Base-by-base conservation (phyloP, 2,888 invertebrate genomes). In the Ennomos fuscantarius region DNA sequence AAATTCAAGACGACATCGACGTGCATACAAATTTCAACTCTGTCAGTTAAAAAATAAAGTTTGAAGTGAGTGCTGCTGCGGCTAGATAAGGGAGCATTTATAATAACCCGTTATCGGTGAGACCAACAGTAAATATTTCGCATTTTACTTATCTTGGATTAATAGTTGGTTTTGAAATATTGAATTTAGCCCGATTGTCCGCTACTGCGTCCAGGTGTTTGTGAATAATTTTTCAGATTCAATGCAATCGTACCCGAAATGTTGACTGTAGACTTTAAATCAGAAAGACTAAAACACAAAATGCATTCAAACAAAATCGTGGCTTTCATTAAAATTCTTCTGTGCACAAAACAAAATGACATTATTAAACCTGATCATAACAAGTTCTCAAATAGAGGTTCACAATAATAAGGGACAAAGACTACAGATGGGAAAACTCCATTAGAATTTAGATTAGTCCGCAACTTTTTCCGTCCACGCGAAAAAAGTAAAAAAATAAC, bases 71-170 rank as follows among this genome's bases (percentile, higher is more conserved):
- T 31, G 11, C 48, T 11, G 9, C 39, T 36, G 40, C 34, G 34
- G 32, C 43, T 31, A 82, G 81, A 88, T 89, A 91, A 89, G 87
- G 91, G 86, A 78, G 84, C 82, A 82, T 90, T 88, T 86, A 89
- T 84, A 82, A 81, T 74, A 72, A 79, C 64, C 81, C 80, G 86
- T 87, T 89, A 89, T 89, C 88, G 84, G 79, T 70, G 80, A 79
- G 80, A 79, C 81, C 69, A 75, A 76, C 80, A 81, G 89, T 85
- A 90, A 89, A 90, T 91, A 89, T 89, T 87, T 89, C 87, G 82
- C 82, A 80, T 84, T 86, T 82, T 91, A 59, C 44, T 53, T 59
- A 90, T 90, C 88, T 80, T 51, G 82, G 80, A 85, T 89, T 87
- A 89, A 85, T 63, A 83, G 81, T 72, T 67, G 69, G 78, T 86